Base-by-base conservation (phyloP, 2,113 vertebrate genomes). In the Theropithecus gelada region DNA sequence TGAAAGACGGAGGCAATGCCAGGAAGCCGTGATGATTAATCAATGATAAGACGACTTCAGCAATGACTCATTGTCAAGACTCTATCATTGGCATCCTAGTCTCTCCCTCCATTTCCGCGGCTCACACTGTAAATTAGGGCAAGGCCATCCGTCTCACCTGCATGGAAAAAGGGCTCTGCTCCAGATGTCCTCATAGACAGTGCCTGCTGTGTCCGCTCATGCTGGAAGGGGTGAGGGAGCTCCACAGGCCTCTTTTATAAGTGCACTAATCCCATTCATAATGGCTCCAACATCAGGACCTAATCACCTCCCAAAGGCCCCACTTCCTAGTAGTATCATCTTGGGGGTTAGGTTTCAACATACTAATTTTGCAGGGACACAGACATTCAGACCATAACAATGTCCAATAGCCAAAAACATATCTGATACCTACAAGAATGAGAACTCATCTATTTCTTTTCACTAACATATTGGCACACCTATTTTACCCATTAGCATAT, bases 11-110 rank as follows among this genome's bases (percentile, higher is more conserved):
- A 76, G 11, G 52, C 38, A 27, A 45, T 78, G 20, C 20, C 22
- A 2, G 38, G 10, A 90, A 52, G 20, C 8, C 23, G 9, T 7
- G 27, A 32, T 25, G 79, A 75, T 45, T 32, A 43, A 78, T 10
- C 55, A 61, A 23, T n/a, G 14, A 30, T 13, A 18, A 7, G 16
- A 64, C 38, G 20, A 16, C 43, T 32, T 55, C 6, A 61, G 35
- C 0, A 4, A 38, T 1, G 6, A 68, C n/a, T 35, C 10, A 35
- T 18, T 30, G 4, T 50, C 32, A 50, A 22, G n/a, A 20, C 30
- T 68, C 14, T 72, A 4, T 2, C 18, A 30, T 2, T 5, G 0
- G 1, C 0, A 3, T 16, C 27, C 30, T 72, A 6, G 1, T 40
- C 27, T 83, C 23, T 79, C 64, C 13, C 5, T 40, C 35, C 1